Conservation (phyloP, 1,140 invertebrate species). For the Drosophila kohkoa region DNA sequence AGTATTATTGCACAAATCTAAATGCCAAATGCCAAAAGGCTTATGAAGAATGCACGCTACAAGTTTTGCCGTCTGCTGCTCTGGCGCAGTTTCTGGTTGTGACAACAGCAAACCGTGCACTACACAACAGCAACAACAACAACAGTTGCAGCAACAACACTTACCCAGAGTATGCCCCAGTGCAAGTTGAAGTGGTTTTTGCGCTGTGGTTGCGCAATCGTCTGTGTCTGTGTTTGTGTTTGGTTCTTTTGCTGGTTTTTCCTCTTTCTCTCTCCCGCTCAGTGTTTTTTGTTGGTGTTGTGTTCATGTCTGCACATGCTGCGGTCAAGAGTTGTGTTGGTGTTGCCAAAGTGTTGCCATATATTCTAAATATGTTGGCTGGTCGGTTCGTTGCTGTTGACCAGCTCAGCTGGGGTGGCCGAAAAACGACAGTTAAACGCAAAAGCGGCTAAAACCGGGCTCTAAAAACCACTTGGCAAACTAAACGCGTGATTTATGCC, state of each 20-base stretch:
- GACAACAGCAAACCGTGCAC: slow-evolving; percentile 63
- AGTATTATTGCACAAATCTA: slow-evolving; percentile 52
- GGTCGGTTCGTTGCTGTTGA: slow-evolving; percentile 32
- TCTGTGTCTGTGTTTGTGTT: slow-evolving; percentile 64
- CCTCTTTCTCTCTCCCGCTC: slow-evolving; percentile 14
- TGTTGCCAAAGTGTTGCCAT: slow-evolving; percentile 82
- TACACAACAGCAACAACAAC: slow-evolving; percentile 37
- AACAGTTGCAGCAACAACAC: slow-evolving; percentile 30
- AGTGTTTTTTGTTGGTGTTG: slow-evolving; percentile 39
- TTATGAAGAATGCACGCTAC: slow-evolving; percentile 66
- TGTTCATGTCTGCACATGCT: slow-evolving; percentile 66
- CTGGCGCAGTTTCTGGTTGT: slow-evolving; percentile 50
- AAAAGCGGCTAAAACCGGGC: slow-evolving; percentile 43
- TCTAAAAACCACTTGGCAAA: slow-evolving; percentile 65
- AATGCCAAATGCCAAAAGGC: slow-evolving; percentile 72
- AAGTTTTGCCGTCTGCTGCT: slow-evolving; percentile 54
- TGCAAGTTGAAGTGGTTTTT: slow-evolving; percentile 79
- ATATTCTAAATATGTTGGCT: slow-evolving; percentile 82
- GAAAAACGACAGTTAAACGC: slow-evolving; percentile 52
- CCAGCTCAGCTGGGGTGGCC: slow-evolving; percentile 22
- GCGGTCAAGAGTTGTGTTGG: slow-evolving; percentile 76
- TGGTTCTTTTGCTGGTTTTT: slow-evolving; percentile 12
- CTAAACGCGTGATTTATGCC: slow-evolving; percentile 74
- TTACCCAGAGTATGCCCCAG: slow-evolving; percentile 39
- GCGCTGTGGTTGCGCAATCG: slow-evolving; percentile 78